Evolutionary conservation across 37 sponge, comb jelly and placozoan genomes (phyloP), one percentile per base, ranked within the genome.

Genomic region (Petrosia ficiformis): DNA sequence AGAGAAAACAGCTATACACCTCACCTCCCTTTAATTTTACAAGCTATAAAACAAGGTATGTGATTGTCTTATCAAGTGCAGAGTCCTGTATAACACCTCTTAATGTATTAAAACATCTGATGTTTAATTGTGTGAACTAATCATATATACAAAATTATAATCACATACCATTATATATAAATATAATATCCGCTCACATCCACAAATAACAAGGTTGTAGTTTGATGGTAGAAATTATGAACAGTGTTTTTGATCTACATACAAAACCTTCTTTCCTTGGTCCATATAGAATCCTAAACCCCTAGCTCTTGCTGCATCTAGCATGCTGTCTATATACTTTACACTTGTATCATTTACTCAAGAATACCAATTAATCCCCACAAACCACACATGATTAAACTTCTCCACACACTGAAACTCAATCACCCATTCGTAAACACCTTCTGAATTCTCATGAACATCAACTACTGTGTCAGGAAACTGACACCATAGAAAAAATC

Each of bases 391-490:
- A n/a, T 72, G 75, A 39, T 80, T 76, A 25, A 79, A 38, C 41
- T 73, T 43, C 71, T 86, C 80, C 2, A 79, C 65, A 40, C 86
- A 86, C 72, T 86, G 86, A 63, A 80, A 79, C 60, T 86, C 86
- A 36, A 86, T 79, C 24, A 67, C 76, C 80, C 86, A 80, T 41
- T 86, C 86, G 56, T 86, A 86, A 5, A 38, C 71, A 1, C 80
- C 80, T 1, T 44, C 76, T 2, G 52, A 10, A 34, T 68, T 68
- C 29, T 79, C 80, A 1, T 74, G 29, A 26, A 86, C 70, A 24
- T 79, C 86, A 29, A 80, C 86, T 24, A 86, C 80, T 29, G 80
- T 80, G 72, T 86, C 76, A 2, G 80, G 80, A 42, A 80, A 73
- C 25, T 25, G 29, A 19, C 79, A 41, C 25, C 30, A 5, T 1